Base-by-base conservation (phyloP, 2,888 invertebrate species). In the Ryuthela nishihirai region DNA sequence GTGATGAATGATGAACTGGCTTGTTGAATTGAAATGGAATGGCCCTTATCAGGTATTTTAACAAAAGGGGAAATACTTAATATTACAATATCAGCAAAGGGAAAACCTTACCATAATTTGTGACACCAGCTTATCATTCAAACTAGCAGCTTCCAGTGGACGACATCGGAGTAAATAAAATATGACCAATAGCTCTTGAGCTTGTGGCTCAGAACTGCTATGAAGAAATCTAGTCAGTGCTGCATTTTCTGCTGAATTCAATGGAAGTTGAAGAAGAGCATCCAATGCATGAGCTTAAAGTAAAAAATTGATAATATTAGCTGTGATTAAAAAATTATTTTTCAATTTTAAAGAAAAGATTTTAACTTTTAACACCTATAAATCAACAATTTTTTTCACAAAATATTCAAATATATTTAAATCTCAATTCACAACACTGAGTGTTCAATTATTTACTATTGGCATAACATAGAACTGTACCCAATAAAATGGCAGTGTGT, bases 131-230 rank as follows among this genome's bases (percentile, higher is more conserved):
- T 70, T 70, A 41, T 76, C 72, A 69, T 77, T 65, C 67, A 70
- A 59, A 72, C 77, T 67, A 71, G 78, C 62, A 58, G 74, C 68
- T 72, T 77, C 68, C 67, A 73, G 67, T 72, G 71, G 75, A 64
- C 74, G 72, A 0, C 76, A 67, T 70, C 78, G 75, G 78, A 83
- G 68, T 44, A 88, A 75, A 67, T 83, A 84, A 70, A 85, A 86
- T 73, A 85, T 80, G 40, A 87, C 79, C 23, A 85, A 77, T 42
- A 86, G 77, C 67, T 88, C 85, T 0, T 82, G 80, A 0, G 80
- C 79, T 32, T 80, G 78, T 0, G 79, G 72, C 45, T 73, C 72
- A 3, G 67, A 58, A 61, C 82, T 81, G n/a, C 79, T 77, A 59
- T 82, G 76, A 17, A 88, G 72, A 70, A 83, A 87, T 43, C 80